Conservation (phyloP, 1,140 invertebrate genomes). For the Nebria ingens region DNA sequence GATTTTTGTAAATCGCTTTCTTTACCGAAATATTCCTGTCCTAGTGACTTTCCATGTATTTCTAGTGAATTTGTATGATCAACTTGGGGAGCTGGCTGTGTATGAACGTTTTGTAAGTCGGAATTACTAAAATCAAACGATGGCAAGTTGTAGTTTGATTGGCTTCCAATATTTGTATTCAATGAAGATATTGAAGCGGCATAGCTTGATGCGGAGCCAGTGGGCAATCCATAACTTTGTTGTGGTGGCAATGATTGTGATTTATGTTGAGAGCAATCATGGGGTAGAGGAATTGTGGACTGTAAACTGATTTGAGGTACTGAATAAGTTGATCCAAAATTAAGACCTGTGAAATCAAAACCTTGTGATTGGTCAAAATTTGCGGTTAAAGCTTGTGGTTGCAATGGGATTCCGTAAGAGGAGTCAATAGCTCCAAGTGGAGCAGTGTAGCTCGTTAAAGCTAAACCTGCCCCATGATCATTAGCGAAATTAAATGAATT, state of each 20-base stretch:
- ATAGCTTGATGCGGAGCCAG: slow-evolving; percentile 23
- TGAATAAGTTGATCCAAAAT: background rate
- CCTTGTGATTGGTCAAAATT: slow-evolving; percentile 31
- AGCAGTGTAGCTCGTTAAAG: slow-evolving; percentile 40
- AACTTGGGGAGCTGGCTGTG: background rate
- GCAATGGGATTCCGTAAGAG: slow-evolving; percentile 36
- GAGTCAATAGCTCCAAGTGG: slow-evolving; percentile 38
- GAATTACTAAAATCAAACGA: slow-evolving; percentile 16
- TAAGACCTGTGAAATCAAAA: background rate
- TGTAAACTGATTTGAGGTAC: background rate
- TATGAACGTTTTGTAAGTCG: slow-evolving; percentile 17
- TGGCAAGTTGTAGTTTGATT: slow-evolving; percentile 4
- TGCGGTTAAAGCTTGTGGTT: slow-evolving; percentile 32
- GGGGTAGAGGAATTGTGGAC: slow-evolving; percentile 11
- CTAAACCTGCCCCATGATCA: slow-evolving; percentile 31
- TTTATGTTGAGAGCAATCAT: slow-evolving; percentile 19
- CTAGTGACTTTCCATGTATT: slow-evolving; percentile 28
- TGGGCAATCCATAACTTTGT: slow-evolving; percentile 28
- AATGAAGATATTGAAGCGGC: slow-evolving; percentile 24
- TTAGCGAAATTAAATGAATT: slow-evolving; percentile 28
- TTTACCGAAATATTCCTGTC: slow-evolving; percentile 24
- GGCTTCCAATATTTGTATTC: slow-evolving; percentile 26
- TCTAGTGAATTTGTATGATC: slow-evolving; percentile 10
- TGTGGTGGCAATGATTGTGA: slow-evolving; percentile 25
- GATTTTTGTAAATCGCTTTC: slow-evolving; percentile 30